Percentiles rank a stretch among this genome's conserved stretches.
Conservation (phyloP, 2,797 vertebrate species). For the Psittacula echo region DNA sequence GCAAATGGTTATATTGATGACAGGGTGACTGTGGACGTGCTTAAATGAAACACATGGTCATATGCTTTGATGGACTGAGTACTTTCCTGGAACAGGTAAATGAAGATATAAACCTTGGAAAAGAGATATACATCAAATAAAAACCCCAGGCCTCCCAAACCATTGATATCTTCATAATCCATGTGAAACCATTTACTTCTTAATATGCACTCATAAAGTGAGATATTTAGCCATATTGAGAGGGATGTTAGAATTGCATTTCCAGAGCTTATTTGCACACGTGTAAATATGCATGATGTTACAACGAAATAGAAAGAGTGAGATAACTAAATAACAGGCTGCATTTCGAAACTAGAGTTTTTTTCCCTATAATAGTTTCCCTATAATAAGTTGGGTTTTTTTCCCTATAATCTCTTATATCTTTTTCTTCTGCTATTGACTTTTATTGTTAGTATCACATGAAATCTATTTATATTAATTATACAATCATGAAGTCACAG, state of each 20-base stretch:
- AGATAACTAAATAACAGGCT: background rate
- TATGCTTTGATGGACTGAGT: background rate
- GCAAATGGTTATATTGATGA: conserved; percentile 21
- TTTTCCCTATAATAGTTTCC: no score
- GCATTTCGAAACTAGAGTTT: background rate
- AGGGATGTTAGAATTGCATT: background rate
- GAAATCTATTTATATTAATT: background rate
- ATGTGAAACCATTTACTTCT: background rate
- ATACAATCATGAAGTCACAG: background rate
- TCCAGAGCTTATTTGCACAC: background rate
- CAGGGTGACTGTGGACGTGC: background rate
- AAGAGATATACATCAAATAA: background rate
- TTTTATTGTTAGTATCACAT: background rate
- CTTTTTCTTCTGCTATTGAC: background rate
- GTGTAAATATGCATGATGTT: accelerated
- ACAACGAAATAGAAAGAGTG: background rate
- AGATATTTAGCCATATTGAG: background rate
- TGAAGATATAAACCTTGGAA: background rate
- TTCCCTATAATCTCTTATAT: background rate
- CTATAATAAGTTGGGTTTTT: no score
- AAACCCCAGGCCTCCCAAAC: background rate
- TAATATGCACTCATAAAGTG: background rate
- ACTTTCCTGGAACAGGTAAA: background rate
- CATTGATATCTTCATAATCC: background rate
- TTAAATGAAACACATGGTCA: background rate